Evolutionary conservation across 2,113 vertebrate genomes (phyloP).

Genomic region (Oreotrochilus melanogaster): DNA sequence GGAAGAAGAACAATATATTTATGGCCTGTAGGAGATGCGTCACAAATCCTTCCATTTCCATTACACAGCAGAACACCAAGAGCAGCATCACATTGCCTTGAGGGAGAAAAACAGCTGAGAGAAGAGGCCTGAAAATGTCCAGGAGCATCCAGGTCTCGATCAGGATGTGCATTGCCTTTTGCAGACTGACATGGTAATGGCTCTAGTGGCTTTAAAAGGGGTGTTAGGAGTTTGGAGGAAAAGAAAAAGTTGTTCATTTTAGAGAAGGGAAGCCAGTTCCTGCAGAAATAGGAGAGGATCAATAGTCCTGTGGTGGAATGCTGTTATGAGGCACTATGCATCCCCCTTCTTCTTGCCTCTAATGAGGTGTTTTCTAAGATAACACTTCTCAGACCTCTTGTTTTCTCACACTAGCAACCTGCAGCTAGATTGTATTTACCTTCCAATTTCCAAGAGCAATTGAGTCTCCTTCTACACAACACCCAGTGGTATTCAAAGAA

Average conservation of each 20-base stretch:
- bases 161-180: not conserved
- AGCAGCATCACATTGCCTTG: not conserved
- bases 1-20: not conserved
- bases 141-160: not conserved
- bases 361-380: not conserved
- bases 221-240: rapidly evolving
- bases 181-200: rapidly evolving
- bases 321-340: not conserved
- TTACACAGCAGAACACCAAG: not conserved
- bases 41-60: not conserved
- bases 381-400: not conserved
- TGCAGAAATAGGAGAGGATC: too few species aligned
- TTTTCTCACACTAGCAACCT: not conserved
- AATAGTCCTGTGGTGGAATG: rapidly evolving
- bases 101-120: not conserved
- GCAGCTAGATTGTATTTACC: not conserved
- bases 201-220: not conserved
- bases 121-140: not conserved
- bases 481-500: not conserved
- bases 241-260: not conserved
- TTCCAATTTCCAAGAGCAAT: not conserved
- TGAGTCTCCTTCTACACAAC: not conserved
- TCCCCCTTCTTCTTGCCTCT: not conserved
- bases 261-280: not conserved
- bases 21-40: not conserved